Evolutionary conservation across 2,888 invertebrate genomes (phyloP).

Genomic region (Leucozona laternaria): DNA sequence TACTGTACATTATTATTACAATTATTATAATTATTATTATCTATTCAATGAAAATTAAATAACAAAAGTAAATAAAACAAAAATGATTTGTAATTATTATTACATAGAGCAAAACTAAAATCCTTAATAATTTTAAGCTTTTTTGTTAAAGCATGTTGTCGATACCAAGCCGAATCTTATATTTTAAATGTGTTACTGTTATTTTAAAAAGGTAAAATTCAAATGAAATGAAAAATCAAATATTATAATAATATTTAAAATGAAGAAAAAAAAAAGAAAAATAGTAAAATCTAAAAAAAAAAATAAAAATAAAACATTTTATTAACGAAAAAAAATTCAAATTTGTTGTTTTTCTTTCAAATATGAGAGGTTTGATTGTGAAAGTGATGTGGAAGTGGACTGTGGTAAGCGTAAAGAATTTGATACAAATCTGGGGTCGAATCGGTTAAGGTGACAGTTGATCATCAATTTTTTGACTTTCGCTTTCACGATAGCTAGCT

Average conservation of each 20-base stretch:
- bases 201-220: constrained; percentile 75
- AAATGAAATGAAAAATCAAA: constrained; percentile 76
- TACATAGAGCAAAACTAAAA: constrained; percentile 74
- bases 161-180: constrained; percentile 77
- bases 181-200: constrained; percentile 76
- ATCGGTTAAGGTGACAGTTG: too few species aligned
- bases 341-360: constrained; percentile 10
- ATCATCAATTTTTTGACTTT: too few species aligned
- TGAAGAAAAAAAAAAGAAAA: constrained; percentile 77
- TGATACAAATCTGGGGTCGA: too few species aligned
- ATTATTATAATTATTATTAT: constrained; percentile 63
- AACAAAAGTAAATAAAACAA: constrained; percentile 44
- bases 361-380: too few species aligned
- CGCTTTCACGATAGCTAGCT: too few species aligned
- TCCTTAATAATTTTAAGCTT: constrained; percentile 76
- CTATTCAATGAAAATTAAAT: constrained; percentile 57
- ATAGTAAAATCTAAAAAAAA: constrained; percentile 63
- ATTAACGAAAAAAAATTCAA: constrained; percentile 73
- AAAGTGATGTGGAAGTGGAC: too few species aligned
- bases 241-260: constrained; percentile 76
- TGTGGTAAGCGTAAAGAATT: too few species aligned
- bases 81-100: constrained; percentile 74
- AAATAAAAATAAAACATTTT: constrained; percentile 74
- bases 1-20: constrained; percentile 72
- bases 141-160: constrained; percentile 76